These are phyloP conservation scores for Styela clava DNA, from an alignment of 23 tunicate genomes.

Conservation along the genomic window DNA sequence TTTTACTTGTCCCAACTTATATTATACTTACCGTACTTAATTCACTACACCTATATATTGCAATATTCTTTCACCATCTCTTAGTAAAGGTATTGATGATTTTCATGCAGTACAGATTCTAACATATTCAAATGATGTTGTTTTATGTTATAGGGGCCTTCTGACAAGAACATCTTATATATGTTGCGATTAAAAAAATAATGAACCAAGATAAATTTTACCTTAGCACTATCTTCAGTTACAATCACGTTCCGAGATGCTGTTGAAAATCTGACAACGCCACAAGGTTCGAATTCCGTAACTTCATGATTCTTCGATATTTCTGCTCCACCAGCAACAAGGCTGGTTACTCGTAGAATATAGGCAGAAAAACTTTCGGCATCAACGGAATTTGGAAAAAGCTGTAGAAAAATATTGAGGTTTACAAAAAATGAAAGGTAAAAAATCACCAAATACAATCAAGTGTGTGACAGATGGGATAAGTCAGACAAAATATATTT, in stretches of 20 bases:
- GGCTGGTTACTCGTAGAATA: constrained; percentile 31
- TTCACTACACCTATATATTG: no score
- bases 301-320: constrained; percentile 31
- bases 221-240: constrained; percentile 3
- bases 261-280: constrained; percentile 53
- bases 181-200: no score
- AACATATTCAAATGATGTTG: no score
- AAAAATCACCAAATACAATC: background rate
- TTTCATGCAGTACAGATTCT: no score
- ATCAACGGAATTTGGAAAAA: constrained; percentile 27
- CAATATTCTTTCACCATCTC: no score
- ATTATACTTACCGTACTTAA: no score
- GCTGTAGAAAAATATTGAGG: constrained; percentile 24
- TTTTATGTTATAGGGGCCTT: no score
- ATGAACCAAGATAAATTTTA: constrained; percentile 9
- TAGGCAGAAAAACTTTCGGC: constrained; percentile 37
- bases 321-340: constrained; percentile 43
- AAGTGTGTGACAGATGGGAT: no score
- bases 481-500: no score
- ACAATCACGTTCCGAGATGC: constrained; percentile 34
- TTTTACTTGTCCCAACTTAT: no score
- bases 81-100: no score
- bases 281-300: constrained; percentile 76
- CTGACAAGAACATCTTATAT: no score
- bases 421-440: background rate